Conservation (phyloP, 2,797 vertebrate species). For the Clarias laeviceps region DNA sequence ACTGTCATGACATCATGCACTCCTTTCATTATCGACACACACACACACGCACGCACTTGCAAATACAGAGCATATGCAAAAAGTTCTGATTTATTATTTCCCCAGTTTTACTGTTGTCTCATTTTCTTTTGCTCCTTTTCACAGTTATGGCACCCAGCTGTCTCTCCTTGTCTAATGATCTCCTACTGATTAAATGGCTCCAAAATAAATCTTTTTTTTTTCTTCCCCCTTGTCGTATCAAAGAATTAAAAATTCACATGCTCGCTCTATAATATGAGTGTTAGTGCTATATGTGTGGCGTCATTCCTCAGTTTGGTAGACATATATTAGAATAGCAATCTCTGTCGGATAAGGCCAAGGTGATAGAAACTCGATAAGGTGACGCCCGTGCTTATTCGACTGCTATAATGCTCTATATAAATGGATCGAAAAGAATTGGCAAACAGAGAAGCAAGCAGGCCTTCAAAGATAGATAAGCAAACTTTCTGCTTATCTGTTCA, state of each 20-base stretch:
- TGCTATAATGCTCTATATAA: constrained; percentile 43
- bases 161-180: constrained; percentile 12
- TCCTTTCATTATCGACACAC: not conserved
- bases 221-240: too few relatives aligned
- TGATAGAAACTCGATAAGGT: constrained; percentile 30
- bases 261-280: constrained; percentile 14
- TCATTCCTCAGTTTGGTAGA: constrained; percentile 5
- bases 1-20: constrained; percentile 20
- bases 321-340: constrained; percentile 19
- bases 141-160: constrained; percentile 30
- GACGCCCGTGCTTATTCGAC: constrained; percentile 19
- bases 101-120: not conserved
- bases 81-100: constrained; percentile 19
- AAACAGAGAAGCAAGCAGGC: constrained; percentile 56
- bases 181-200: constrained; percentile 23
- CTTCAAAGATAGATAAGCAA: constrained; percentile 62
- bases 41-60: not conserved
- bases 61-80: not conserved
- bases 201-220: not conserved
- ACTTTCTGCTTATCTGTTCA: constrained; percentile 66
- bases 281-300: not conserved
- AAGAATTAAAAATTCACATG: constrained; percentile 7
- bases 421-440: constrained; percentile 58
- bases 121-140: constrained; percentile 5
- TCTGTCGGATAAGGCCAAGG: constrained; percentile 15